phyloP scores from a whole-genome alignment of 2,888 invertebrate genomes.

The Oxystoma pomonae region DNA sequence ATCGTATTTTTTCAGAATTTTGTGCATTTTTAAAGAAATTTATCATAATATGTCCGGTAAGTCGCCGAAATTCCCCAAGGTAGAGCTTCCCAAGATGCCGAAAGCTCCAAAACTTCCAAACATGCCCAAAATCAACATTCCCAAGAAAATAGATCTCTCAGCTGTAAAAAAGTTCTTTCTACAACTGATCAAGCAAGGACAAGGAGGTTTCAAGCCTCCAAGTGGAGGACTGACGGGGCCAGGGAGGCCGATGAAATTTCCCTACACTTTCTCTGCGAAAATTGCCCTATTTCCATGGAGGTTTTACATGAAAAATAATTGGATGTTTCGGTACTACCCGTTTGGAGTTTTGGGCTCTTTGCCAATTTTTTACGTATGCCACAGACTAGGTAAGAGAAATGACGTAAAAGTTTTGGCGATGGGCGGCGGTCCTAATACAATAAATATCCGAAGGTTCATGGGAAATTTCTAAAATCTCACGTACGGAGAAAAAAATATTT shows the following conservation, averaged over 20 bases:
- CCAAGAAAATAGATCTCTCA: background rate
- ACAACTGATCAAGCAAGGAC: background rate
- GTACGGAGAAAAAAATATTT: too few relatives aligned
- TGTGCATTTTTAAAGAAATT: too few relatives aligned
- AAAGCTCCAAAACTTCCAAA: background rate
- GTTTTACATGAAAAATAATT: constrained; percentile 49
- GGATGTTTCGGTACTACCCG: constrained; percentile 48
- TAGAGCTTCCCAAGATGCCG: too few relatives aligned
- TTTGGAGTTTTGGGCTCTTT: constrained; percentile 32
- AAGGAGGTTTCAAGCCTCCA: background rate
- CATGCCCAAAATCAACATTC: background rate
- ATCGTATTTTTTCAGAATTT: too few relatives aligned
- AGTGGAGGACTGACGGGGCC: background rate
- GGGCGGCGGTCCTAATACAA: too few relatives aligned
- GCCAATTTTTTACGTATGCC: background rate
- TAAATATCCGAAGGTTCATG: too few relatives aligned
- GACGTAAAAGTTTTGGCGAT: too few relatives aligned
- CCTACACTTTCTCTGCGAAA: constrained; percentile 56
- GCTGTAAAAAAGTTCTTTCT: background rate
- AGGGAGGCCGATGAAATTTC: constrained; percentile 54
- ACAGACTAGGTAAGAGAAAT: background rate
- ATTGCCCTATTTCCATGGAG: constrained; percentile 55
- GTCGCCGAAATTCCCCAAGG: too few relatives aligned
- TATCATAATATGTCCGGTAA: too few relatives aligned
- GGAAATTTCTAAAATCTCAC: too few relatives aligned